Evolutionary conservation across 2,888 invertebrate genomes (phyloP).

Genomic region (Melieria omissa): DNA sequence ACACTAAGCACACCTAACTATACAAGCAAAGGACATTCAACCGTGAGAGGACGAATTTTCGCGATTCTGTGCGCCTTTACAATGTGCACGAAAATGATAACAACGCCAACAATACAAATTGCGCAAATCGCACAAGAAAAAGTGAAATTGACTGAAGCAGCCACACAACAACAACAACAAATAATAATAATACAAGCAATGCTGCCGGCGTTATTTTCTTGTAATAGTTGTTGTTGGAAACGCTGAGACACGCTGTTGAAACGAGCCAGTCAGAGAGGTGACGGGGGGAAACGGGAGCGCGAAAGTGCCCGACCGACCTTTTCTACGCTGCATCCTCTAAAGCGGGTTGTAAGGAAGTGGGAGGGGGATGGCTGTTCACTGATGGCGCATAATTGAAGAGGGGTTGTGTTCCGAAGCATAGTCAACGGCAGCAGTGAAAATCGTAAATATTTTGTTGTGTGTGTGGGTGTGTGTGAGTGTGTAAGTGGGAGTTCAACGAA

Average conservation of each 20-base stretch:
- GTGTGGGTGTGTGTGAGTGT: background rate
- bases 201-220: too few species aligned
- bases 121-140: background rate
- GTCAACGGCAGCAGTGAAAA: too few species aligned
- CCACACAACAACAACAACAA: background rate
- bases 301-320: background rate
- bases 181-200: background rate
- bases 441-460: too few species aligned
- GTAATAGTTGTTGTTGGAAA: too few species aligned
- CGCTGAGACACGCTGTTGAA: too few species aligned
- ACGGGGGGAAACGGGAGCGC: background rate
- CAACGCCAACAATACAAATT: background rate
- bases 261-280: too few species aligned
- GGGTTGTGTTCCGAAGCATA: too few species aligned
- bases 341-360: background rate
- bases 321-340: background rate
- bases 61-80: background rate
- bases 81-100: background rate
- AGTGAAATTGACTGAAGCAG: background rate
- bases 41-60: background rate
- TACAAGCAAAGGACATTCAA: conserved; percentile 20
- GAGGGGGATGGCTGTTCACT: background rate
- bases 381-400: background rate
- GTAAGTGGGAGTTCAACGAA: background rate
- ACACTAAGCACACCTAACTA: conserved; percentile 12